Conservation (phyloP, 2,888 invertebrate genomes). For the Macrostomum cliftonense region DNA sequence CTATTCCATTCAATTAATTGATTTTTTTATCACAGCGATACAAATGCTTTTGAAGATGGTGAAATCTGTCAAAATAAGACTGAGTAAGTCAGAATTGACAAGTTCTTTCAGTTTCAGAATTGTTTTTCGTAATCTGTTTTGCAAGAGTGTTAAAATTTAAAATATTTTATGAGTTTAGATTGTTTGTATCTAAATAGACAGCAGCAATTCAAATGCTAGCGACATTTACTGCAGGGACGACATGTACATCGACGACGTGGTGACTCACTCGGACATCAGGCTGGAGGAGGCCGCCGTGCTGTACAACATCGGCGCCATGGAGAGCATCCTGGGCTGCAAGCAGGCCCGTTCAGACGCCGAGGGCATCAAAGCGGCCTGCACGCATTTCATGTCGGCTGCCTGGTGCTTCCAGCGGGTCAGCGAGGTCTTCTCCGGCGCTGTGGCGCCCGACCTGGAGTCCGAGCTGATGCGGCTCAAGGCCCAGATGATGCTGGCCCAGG, state of each 20-base stretch:
- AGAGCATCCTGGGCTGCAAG: slow-evolving; percentile 64
- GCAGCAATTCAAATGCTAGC: too few relatives aligned
- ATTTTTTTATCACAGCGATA: too few relatives aligned
- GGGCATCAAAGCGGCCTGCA: slow-evolving; percentile 78
- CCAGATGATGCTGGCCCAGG: slow-evolving; percentile 58
- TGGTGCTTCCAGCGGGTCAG: slow-evolving; percentile 60
- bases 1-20: too few relatives aligned
- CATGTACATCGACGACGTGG: slow-evolving; percentile 26
- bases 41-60: too few relatives aligned
- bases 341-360: slow-evolving; percentile 64
- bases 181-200: too few relatives aligned
- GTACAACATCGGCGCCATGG: slow-evolving; percentile 80
- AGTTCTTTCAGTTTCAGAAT: too few relatives aligned
- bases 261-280: slow-evolving; percentile 38
- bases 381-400: slow-evolving; percentile 87
- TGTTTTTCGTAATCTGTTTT: too few relatives aligned
- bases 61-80: too few relatives aligned
- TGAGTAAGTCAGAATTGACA: too few relatives aligned
- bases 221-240: slow-evolving; percentile 29
- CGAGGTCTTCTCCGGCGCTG: slow-evolving; percentile 18
- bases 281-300: slow-evolving; percentile 75
- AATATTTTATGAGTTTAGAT: too few relatives aligned
- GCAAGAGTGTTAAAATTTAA: too few relatives aligned
- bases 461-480: slow-evolving; percentile 51
- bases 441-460: slow-evolving; percentile 35